Evolutionary conservation across 2,113 vertebrate genomes (phyloP).

Genomic region (Prietella phreatophila): DNA sequence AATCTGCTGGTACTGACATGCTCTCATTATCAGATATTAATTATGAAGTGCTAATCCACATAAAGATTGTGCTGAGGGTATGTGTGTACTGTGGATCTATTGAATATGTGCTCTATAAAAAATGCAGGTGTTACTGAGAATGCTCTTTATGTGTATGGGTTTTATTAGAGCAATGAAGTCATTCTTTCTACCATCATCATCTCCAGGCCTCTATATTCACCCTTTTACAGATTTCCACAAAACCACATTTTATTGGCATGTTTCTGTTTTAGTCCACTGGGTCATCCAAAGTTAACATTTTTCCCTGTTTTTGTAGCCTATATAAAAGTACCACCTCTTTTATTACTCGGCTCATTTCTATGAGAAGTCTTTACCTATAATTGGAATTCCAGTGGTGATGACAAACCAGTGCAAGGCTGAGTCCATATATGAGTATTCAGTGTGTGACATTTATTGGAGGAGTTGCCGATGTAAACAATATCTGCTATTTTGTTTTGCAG

Average conservation of each 20-base stretch:
- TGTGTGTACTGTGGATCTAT: neutral
- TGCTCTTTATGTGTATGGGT: slow-evolving; percentile 14
- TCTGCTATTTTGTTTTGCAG: neutral
- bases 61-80: slow-evolving; percentile 17
- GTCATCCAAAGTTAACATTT: slow-evolving; percentile 39
- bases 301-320: slow-evolving; percentile 15
- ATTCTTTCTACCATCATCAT: slow-evolving; percentile 9
- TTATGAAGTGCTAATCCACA: slow-evolving; percentile 44
- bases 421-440: neutral
- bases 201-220: slow-evolving; percentile 30
- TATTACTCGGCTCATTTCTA: slow-evolving; percentile 1
- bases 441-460: neutral
- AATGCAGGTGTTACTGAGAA: slow-evolving; percentile 30
- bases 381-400: neutral
- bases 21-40: slow-evolving; percentile 35
- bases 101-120: slow-evolving; percentile 10
- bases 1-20: slow-evolving; percentile 20
- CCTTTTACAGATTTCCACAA: slow-evolving; percentile 24
- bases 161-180: slow-evolving; percentile 25
- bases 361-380: slow-evolving; percentile 1
- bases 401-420: neutral
- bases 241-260: slow-evolving; percentile 32
- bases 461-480: neutral
- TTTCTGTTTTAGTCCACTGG: slow-evolving; percentile 22
- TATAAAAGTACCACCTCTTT: slow-evolving; percentile 40